Base-by-base conservation (phyloP, 1,140 invertebrate species). In the Drosophila setifemur region DNA sequence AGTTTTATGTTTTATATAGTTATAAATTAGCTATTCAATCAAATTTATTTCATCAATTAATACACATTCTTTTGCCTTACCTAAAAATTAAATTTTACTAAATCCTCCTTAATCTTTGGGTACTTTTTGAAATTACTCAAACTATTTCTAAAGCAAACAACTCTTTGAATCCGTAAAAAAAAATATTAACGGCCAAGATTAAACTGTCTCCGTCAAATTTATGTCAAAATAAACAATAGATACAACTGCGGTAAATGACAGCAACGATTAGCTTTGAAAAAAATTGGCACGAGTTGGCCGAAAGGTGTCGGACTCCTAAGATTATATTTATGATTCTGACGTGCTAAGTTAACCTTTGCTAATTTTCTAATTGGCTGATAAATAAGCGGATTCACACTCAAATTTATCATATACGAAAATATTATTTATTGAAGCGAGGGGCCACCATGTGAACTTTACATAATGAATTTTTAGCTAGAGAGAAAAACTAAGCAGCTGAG, bases 191-290 rank as follows among this genome's bases (percentile, higher is more conserved):
- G 39, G 19, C 11, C 11, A 60, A 86, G 79, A 86, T 86, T 85
- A 85, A 68, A 72, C 71, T 81, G 79, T 73, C 71, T 18, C n/a
- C 55, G 54, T 73, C 57, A 49, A 77, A 86, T 77, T 76, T 69
- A 77, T 87, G 73, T 87, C 69, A 77, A 70, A 77, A 73, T 73
- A 86, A 81, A 86, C 76, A 86, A 86, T 76, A 58, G 70, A 55
- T 53, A 63, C 60, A 43, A 33, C 37, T 42, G 19, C 67, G 61
- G 12, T 21, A 37, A 66, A 55, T 85, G 79, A 85, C 74, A 75
- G 66, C 60, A 16, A 42, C 70, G 70, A 74, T 83, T 83, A 85
- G 73, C 64, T 61, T 31, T 53, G 18, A 71, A 52, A 64, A 39
- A 76, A 86, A 75, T 86, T 75, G 61, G 66, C 64, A 57, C 49